Evolutionary conservation across 2,888 invertebrate species (phyloP), one percentile per base, ranked within the genome.

Genomic region (Andrena fulva): DNA sequence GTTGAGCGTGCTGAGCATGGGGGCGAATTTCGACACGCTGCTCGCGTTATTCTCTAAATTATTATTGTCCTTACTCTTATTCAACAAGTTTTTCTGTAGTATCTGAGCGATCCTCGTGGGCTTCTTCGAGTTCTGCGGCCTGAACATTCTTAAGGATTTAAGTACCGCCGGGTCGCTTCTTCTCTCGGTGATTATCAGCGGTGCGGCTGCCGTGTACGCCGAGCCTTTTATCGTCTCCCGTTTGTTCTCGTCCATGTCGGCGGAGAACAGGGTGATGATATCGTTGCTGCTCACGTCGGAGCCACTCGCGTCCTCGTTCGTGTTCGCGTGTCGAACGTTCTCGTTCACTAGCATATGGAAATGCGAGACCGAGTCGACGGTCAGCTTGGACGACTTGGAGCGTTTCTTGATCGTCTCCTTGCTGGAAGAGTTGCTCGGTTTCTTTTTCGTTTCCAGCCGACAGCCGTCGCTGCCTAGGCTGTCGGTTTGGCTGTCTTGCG

Each of bases 121-220:
- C 60, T 91, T 92, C 76, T 92, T 93, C 7, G 90, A 76, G 67
- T 91, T 94, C 7, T 93, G 92, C 2, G 94, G 94, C 86, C 95
- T 92, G 84, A 95, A 95, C 94, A 95, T 95, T 78, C 95, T 91
- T 60, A 95, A 89, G 4, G 95, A 94, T 90, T 95, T 95, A 2
- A 95, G 91, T 6, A 95, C 95, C 20, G 94, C 94, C 1, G 95
- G 95, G 89, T 95, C 95, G 82, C 95, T 94, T 4, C 93, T 90
- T 75, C 93, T 94, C 64, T 94, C 93, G n/a, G 93, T 90, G 42
- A 93, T 92, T 27, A 93, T 91, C 0, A 93, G 81, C 0, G 92
- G 93, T 1, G 93, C 92, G 0, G 93, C 91, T 0, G 93, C 91
- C 1, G 93, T 92, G 59, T 93, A 94, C 0, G 91, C 88, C 16